Conservation (phyloP, 2,797 vertebrate species). For the Sibirionetta formosa region DNA sequence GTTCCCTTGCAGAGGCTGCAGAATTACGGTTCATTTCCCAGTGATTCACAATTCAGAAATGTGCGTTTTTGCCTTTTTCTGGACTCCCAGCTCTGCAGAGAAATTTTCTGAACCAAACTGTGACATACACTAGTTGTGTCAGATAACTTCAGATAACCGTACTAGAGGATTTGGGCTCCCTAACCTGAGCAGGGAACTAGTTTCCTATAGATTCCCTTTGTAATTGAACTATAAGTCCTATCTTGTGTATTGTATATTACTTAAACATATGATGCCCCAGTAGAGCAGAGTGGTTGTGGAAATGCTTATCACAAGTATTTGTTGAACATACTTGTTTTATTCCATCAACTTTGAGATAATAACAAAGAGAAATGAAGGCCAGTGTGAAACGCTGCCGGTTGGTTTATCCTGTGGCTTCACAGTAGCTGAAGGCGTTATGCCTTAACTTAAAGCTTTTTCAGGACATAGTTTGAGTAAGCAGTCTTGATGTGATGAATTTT, state of each 20-base stretch:
- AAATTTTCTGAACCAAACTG: background rate
- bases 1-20: background rate
- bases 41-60: background rate
- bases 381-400: background rate
- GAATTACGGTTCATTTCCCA: background rate
- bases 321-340: background rate
- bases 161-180: background rate
- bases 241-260: background rate
- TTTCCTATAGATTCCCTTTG: background rate
- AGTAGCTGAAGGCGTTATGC: background rate
- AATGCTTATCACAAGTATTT: background rate
- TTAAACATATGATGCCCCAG: background rate
- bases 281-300: background rate
- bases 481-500: background rate
- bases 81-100: background rate
- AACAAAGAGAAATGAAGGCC: background rate
- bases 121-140: background rate
- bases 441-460: background rate
- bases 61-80: background rate
- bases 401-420: background rate
- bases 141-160: background rate
- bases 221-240: background rate
- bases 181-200: background rate
- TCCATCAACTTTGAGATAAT: background rate
- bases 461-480: background rate